These are phyloP conservation scores for Eupithecia vulgata DNA, from an alignment of 2,888 invertebrate genomes.

Conservation along the genomic window DNA sequence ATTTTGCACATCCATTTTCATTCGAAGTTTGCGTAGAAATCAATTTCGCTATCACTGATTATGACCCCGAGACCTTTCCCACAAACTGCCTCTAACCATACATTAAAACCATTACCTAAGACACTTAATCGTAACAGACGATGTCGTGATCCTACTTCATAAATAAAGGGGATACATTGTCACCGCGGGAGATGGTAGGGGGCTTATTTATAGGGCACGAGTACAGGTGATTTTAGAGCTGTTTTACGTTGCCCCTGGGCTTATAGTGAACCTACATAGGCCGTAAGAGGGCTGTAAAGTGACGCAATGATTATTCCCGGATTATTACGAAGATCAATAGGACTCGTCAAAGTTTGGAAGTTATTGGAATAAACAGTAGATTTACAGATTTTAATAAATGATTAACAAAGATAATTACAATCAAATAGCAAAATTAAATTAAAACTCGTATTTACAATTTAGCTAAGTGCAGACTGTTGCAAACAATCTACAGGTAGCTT, in stretches of 20 bases:
- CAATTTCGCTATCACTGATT: neutral
- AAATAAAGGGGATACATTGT: slow-evolving; percentile 70
- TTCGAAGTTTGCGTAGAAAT: neutral
- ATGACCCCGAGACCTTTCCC: neutral
- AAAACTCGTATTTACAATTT: no score
- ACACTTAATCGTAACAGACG: slow-evolving; percentile 42
- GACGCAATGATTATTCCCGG: slow-evolving; percentile 25
- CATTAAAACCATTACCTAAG: slow-evolving; percentile 17
- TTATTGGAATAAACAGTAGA: neutral
- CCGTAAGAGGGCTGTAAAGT: slow-evolving; percentile 54
- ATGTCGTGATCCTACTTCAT: slow-evolving; percentile 57
- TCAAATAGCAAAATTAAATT: no score
- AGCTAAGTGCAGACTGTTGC: no score
- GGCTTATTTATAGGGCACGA: slow-evolving; percentile 68
- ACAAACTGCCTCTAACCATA: slow-evolving; percentile 8
- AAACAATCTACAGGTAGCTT: no score
- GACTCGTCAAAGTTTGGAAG: neutral
- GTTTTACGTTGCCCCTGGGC: slow-evolving; percentile 70
- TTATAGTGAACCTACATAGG: slow-evolving; percentile 52
- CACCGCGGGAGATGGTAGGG: slow-evolving; percentile 57
- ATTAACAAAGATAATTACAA: no score
- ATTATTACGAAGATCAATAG: neutral
- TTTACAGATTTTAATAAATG: neutral
- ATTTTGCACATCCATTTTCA: neutral
- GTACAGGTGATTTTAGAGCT: slow-evolving; percentile 70